Evolutionary conservation across 2,113 vertebrate genomes (phyloP), one percentile per base, ranked within the genome.

Genomic region (Meleagris gallopavo): DNA sequence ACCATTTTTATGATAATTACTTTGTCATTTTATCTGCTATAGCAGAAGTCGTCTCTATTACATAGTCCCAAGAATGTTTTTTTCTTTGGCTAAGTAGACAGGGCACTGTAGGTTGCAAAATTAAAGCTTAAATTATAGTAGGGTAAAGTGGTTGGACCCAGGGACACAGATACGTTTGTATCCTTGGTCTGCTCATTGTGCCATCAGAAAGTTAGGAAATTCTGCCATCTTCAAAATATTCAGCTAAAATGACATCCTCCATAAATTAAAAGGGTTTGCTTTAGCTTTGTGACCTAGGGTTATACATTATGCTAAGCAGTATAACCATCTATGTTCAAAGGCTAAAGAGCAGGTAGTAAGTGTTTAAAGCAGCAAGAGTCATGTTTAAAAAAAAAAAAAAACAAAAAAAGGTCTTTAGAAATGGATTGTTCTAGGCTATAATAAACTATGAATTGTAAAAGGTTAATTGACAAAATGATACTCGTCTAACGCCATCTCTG

Each of bases 391-490:
- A n/a, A 48, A 46, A 46, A 46, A 48, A 48, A 48, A 73, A 82
- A 55, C n/a, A n/a, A n/a, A n/a, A n/a, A n/a, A n/a, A n/a, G n/a
- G 76, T 82, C 67, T 96, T 97, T 88, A 92, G 88, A 96, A 97
- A 93, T 92, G 89, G 89, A 95, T 96, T 97, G 92, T 96, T 97
- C 82, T 46, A 88, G 86, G 95, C 86, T 93, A 80, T 97, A 96
- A 97, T 97, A 96, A 97, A 96, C 96, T 77, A 85, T 69, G 94
- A 97, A 96, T 91, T 94, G 93, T 92, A 89, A 95, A 97, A 98
- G 97, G 97, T 97, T 98, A 98, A 98, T 97, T 97, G 98, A 97
- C 95, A 96, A 98, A 98, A 97, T 96, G 94, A 96, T 97, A 96
- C 97, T 97, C 88, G 34, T 97, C 95, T 96, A 92, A 90, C 1